Percentiles rank a stretch among this genome's conserved stretches.
These are phyloP conservation scores for Pomacea canaliculata DNA, from an alignment of 2,888 invertebrate species.

Conservation along the genomic window DNA sequence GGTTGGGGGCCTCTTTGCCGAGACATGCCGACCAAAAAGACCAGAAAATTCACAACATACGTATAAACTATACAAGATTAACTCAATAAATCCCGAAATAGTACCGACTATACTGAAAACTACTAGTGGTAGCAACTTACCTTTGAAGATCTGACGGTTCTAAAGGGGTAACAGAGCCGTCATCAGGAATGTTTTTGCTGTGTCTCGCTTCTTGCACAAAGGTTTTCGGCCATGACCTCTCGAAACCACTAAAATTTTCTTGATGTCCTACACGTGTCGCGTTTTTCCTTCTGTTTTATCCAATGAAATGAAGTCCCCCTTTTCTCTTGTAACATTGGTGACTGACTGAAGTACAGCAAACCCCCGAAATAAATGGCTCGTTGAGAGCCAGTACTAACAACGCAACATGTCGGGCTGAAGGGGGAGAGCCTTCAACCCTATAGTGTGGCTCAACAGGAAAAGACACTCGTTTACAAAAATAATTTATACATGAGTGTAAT, in stretches of 20 bases:
- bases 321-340: slow-evolving; percentile 9
- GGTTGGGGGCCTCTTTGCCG: slow-evolving; percentile 2
- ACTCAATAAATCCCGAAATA: not conserved
- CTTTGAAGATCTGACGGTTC: slow-evolving; percentile 22
- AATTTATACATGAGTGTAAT: not conserved
- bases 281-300: slow-evolving; percentile 17
- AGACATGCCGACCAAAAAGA: not conserved
- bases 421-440: slow-evolving; percentile 48
- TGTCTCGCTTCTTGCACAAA: slow-evolving; percentile 14
- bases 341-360: slow-evolving; percentile 27
- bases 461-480: not conserved
- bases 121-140: slow-evolving; percentile 3
- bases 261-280: slow-evolving; percentile 9
- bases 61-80: not conserved
- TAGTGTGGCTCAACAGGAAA: not conserved
- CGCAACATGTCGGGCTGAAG: slow-evolving; percentile 52
- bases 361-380: slow-evolving; percentile 59
- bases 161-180: slow-evolving; percentile 18
- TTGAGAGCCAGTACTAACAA: slow-evolving; percentile 57
- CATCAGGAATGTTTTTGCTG: slow-evolving; percentile 8
- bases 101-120: not conserved
- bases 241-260: slow-evolving; percentile 24
- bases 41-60: slow-evolving; percentile 13
- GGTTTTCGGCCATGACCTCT: slow-evolving; percentile 29
- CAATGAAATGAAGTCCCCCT: slow-evolving; percentile 25